Evolutionary conservation across 2,113 vertebrate genomes (phyloP).

Genomic region (Otolemur garnettii): DNA sequence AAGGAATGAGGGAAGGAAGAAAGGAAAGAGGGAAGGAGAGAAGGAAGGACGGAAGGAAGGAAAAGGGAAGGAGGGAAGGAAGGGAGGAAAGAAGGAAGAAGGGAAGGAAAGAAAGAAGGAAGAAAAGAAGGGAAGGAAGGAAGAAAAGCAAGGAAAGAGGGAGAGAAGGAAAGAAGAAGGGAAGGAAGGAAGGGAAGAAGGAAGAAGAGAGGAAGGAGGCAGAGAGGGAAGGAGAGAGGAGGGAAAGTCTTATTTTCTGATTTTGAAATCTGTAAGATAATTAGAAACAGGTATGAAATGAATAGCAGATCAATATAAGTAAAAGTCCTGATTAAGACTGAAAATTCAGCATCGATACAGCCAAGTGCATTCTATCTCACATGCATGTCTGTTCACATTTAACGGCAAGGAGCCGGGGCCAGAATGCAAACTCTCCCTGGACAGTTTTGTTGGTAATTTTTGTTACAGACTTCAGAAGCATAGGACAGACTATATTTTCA

Average conservation of each 20-base stretch:
- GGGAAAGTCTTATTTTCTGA: neutral
- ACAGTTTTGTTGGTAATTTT: constrained; percentile 61
- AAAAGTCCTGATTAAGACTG: neutral
- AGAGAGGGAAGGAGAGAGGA: fast-evolving
- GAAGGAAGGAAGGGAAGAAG: too few relatives aligned
- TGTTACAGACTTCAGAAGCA: constrained; percentile 74
- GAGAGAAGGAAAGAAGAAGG: neutral
- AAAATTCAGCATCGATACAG: neutral
- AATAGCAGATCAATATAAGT: neutral
- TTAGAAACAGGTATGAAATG: neutral
- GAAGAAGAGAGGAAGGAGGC: too few relatives aligned
- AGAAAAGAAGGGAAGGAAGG: fast-evolving
- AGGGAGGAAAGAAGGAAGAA: too few relatives aligned
- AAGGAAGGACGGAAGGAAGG: neutral
- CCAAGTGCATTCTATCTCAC: neutral
- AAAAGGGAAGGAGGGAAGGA: too few relatives aligned
- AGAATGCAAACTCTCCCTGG: constrained; percentile 52
- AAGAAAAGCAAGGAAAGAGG: fast-evolving
- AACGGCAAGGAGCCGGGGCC: constrained; percentile 11
- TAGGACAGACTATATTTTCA: constrained; percentile 56
- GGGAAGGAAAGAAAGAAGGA: neutral
- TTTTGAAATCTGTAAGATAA: neutral
- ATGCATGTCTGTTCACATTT: constrained; percentile 36
- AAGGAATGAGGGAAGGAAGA: fast-evolving
- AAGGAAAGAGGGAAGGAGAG: neutral